A percentile compares a stretch with the other conserved stretches of the same genome.
Conservation (phyloP, 2,797 vertebrate genomes). For the Caiman crocodilus region DNA sequence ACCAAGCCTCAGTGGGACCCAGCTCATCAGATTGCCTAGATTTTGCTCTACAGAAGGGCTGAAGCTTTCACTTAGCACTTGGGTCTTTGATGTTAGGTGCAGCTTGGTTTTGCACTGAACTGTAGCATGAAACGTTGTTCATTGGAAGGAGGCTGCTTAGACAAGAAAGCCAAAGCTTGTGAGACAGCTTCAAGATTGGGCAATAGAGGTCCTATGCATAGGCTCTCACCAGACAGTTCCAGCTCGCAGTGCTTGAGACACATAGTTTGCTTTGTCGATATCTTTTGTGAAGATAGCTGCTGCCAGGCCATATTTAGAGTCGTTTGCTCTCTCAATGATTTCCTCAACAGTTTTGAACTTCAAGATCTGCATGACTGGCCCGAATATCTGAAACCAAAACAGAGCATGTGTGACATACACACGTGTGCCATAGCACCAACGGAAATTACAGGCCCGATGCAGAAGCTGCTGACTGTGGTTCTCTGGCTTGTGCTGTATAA, state of each 20-base stretch:
- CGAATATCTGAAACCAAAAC: constrained; percentile 88
- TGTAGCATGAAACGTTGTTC: background rate
- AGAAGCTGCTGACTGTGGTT: background rate
- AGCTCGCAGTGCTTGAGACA: constrained; percentile 89
- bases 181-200: background rate
- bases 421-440: accelerated
- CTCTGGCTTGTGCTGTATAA: background rate
- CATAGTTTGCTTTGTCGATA: constrained; percentile 91
- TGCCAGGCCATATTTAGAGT: constrained; percentile 91
- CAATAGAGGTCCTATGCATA: background rate
- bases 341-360: constrained; percentile 95
- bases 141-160: background rate
- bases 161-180: accelerated
- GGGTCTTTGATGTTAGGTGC: background rate
- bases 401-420: background rate
- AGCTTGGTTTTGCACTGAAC: background rate
- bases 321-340: constrained; percentile 91
- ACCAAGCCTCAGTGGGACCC: background rate
- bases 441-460: background rate
- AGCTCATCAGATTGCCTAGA: background rate
- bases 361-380: constrained; percentile 97
- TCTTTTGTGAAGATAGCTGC: constrained; percentile 94
- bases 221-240: constrained; percentile 93
- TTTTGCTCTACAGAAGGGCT: background rate
- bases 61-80: background rate